Percentiles rank a stretch among this genome's conserved stretches.
These are phyloP conservation scores for Wiebesia pumilae DNA, from an alignment of 1,140 invertebrate species.

Conservation along the genomic window DNA sequence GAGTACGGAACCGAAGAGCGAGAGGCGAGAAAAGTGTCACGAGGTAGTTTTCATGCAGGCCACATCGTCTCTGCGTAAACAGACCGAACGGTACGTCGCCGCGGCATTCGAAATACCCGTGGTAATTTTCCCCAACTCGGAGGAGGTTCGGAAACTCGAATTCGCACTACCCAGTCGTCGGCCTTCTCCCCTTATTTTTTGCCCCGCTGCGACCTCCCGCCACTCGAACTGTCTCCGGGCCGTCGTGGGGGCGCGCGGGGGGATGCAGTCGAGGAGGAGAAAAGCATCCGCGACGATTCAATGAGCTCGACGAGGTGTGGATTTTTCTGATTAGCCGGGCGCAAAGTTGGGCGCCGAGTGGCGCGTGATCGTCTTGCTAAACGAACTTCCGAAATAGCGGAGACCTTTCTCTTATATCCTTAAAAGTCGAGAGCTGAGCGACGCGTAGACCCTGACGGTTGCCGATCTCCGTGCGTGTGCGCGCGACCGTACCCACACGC, in stretches of 20 bases:
- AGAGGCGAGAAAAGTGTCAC: not conserved
- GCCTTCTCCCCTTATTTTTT: not conserved
- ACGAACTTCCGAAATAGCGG: conserved; percentile 54
- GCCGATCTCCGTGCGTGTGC: conserved; percentile 55
- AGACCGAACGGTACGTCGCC: not conserved
- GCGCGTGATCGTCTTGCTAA: conserved; percentile 69
- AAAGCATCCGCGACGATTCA: conserved; percentile 60
- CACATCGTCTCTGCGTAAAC: too few relatives aligned
- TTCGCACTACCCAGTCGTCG: not conserved
- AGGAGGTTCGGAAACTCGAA: not conserved
- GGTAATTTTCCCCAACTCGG: not conserved
- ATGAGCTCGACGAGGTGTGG: conserved; percentile 67
- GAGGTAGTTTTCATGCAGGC: not conserved
- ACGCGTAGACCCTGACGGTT: not conserved
- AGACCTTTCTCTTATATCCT: conserved; percentile 63
- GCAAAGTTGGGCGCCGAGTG: conserved; percentile 65
- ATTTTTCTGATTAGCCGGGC: conserved; percentile 71
- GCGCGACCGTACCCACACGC: too few relatives aligned
- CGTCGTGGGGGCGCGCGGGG: conserved; percentile 6
- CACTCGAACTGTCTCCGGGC: too few relatives aligned
- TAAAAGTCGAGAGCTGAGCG: conserved; percentile 57
- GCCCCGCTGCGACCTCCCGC: not conserved
- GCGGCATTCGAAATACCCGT: not conserved
- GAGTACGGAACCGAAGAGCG: too few relatives aligned
- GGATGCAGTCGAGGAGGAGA: not conserved